These are phyloP conservation scores for Cirrhinus molitorella DNA, from an alignment of 2,797 vertebrate species.

Conservation along the genomic window DNA sequence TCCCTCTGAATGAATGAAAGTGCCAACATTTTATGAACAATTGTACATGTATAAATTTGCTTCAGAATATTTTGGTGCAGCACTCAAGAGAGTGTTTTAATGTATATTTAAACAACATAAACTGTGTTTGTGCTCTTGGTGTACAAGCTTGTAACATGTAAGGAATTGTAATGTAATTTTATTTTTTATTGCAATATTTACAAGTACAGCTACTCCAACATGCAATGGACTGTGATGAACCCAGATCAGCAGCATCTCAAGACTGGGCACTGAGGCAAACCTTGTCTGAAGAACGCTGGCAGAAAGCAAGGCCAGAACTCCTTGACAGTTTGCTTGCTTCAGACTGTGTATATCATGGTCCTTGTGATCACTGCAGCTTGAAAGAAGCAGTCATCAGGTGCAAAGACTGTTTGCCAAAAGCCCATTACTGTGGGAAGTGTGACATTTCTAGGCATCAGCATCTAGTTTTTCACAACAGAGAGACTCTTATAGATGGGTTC, in stretches of 20 bases:
- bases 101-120: too few species aligned
- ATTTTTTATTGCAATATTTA: slow-evolving; percentile 13
- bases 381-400: slow-evolving; percentile 40
- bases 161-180: slow-evolving; percentile 1
- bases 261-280: slow-evolving; percentile 11
- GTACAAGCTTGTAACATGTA: too few species aligned
- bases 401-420: slow-evolving; percentile 39
- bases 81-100: too few species aligned
- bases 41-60: neutral
- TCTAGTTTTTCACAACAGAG: slow-evolving; percentile 30
- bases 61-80: neutral
- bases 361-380: slow-evolving; percentile 35
- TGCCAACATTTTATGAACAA: neutral
- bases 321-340: slow-evolving; percentile 16
- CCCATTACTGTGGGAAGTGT: slow-evolving; percentile 33
- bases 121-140: too few species aligned
- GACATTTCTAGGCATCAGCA: slow-evolving; percentile 20
- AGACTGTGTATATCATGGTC: neutral
- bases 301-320: slow-evolving; percentile 1
- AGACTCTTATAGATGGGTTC: slow-evolving; percentile 31
- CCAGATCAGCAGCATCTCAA: slow-evolving; percentile 16
- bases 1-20: neutral
- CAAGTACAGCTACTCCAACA: slow-evolving; percentile 20
- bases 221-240: slow-evolving; percentile 21
- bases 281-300: slow-evolving; percentile 17